Evolutionary conservation across 2,888 invertebrate species (phyloP), one percentile per base, ranked within the genome.

Genomic region (Podotricha telesiphe): DNA sequence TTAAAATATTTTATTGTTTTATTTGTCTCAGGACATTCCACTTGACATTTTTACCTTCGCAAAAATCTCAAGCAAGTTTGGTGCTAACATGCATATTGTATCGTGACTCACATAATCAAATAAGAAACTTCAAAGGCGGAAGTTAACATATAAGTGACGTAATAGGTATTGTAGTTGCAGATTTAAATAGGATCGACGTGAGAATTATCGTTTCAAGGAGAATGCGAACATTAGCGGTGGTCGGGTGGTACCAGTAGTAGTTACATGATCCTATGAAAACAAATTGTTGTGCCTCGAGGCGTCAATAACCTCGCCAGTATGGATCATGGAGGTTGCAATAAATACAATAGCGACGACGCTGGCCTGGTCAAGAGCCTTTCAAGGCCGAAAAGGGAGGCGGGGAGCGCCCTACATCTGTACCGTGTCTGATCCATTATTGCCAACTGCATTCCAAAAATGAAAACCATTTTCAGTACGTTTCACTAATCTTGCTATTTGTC

Each of bases 331-430:
- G 90, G 86, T 92, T 92, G 92, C 92, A 91, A 92, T 91, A 92
- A 91, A 91, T 91, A 91, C 90, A 87, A 87, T 88, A 89, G 86
- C 88, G 88, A 82, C 88, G 85, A 81, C 84, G 83, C 82, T 89
- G 91, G 89, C 84, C 90, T 93, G 92, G 93, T 93, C 93, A 92
- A 92, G 92, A 91, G 91, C 92, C 92, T 93, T 92, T 93, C 93
- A 92, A 93, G 92, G 93, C 88, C 89, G 86, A 87, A 91, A 87
- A 87, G 89, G 86, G 89, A 89, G 87, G 90, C 86, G 91, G 91
- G 91, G 91, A 85, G 87, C 82, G 83, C 87, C 87, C 85, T 86
- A 89, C 86, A 90, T 91, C 87, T 90, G 87, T 85, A 86, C 86
- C 89, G 86, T 84, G 86, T 81, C 82, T 81, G 83, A 77, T 74